Conservation (phyloP, 2,797 vertebrate genomes). For the Ataeniobius toweri region DNA sequence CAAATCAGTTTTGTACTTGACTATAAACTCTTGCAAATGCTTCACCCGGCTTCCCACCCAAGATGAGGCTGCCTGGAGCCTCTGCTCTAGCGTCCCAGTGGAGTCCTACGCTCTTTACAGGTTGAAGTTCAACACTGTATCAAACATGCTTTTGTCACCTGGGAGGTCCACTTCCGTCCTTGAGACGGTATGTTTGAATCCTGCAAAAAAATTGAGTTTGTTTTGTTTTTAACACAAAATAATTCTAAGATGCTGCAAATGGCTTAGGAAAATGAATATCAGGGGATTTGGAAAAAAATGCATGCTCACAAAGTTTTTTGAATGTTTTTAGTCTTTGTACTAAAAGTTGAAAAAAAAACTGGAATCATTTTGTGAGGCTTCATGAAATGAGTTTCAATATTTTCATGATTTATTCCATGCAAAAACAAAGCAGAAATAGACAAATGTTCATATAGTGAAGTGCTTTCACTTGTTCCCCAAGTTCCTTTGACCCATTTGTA, state of each 20-base stretch:
- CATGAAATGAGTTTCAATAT: neutral
- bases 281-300: neutral
- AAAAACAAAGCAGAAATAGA: constrained; percentile 32
- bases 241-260: constrained; percentile 10
- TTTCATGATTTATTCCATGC: constrained; percentile 24
- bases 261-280: constrained; percentile 24
- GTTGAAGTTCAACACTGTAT: constrained; percentile 62
- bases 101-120: constrained; percentile 57
- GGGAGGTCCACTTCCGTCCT: constrained; percentile 49
- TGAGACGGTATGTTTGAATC: constrained; percentile 40
- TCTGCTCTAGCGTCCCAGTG: constrained; percentile 45
- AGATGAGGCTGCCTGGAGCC: constrained; percentile 55
- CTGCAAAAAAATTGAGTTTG: constrained; percentile 19
- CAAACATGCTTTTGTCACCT: constrained; percentile 66
- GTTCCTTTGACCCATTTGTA: constrained; percentile 6
- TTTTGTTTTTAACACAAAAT: constrained; percentile 3
- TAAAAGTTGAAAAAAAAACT: neutral
- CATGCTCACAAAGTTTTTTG: neutral
- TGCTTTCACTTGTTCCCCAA: neutral
- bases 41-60: constrained; percentile 53
- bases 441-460: constrained; percentile 10
- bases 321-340: neutral
- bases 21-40: constrained; percentile 49
- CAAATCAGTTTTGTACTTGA: constrained; percentile 54
- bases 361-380: neutral